phyloP scores from a whole-genome alignment of 2,113 vertebrate species.

The Australoheros scitulus region DNA sequence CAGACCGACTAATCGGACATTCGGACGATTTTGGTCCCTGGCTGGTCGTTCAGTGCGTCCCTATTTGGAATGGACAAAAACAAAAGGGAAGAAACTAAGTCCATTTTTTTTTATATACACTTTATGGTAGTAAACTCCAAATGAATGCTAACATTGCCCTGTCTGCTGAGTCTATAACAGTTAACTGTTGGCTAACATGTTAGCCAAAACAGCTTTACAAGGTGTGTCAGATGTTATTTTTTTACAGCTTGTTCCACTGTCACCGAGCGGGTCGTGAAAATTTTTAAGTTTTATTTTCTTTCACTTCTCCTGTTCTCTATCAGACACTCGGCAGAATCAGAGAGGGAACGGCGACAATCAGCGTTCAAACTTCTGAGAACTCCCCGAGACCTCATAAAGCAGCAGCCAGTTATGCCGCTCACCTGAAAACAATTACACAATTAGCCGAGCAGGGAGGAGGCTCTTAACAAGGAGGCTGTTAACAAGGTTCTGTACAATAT shows the following conservation, averaged over 20 bases:
- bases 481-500: background rate
- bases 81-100: background rate
- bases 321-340: background rate
- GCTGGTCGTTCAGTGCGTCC: too few relatives aligned
- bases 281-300: background rate
- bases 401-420: background rate
- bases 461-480: background rate
- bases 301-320: background rate
- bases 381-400: conserved; percentile 16
- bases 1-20: background rate
- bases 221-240: background rate
- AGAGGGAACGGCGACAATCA: background rate
- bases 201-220: background rate
- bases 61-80: too few relatives aligned
- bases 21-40: background rate
- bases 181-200: background rate
- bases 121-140: background rate
- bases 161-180: background rate
- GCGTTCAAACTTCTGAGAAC: background rate
- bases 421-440: conserved; percentile 47
- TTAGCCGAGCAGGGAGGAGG: conserved; percentile 18
- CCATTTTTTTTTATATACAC: background rate
- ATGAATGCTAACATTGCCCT: background rate
- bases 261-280: background rate
- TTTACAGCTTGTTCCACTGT: background rate